Evolutionary conservation across 2,888 invertebrate genomes (phyloP), one percentile per base, ranked within the genome.

Genomic region (Ceratothoa steindachneri): DNA sequence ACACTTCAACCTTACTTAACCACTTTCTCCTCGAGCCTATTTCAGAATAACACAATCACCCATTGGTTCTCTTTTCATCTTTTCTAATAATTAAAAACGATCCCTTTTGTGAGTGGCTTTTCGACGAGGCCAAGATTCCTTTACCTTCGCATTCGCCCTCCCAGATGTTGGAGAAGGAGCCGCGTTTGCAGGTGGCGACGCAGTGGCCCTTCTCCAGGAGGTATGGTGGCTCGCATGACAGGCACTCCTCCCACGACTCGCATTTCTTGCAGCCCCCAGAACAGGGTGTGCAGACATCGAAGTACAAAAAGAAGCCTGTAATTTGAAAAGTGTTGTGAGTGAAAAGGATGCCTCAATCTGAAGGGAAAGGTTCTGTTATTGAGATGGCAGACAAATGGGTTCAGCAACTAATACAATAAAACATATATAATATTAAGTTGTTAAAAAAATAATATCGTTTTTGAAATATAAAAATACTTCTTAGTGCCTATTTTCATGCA

Each of bases 161-260:
- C 72, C 77, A 79, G 4, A 79, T 69, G 69, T 79, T 79, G n/a
- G 74, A 68, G 68, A 71, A 74, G 19, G 70, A 72, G 28, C 79
- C 79, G 30, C 30, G 28, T 27, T 29, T 52, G 67, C 79, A 79
- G 22, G 73, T 69, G 0, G 79, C 72, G 22, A 72, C 66, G 65
- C 79, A 79, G 2, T 41, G 67, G 28, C 64, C 72, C 31, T 77
- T 71, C 24, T 74, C 71, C 15, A 79, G 74, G 3, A 79, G 52
- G 60, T 79, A 79, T 4, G 76, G 76, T 2, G 74, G 29, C 15
- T 41, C 69, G 30, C 79, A 79, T 19, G 69, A 29, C 30, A 52
- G 65, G 28, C 79, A 79, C 7, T 12, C 27, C n/a, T 53, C 29
- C 29, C 60, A 41, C 5, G 60, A 31, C 41, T 68, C 71, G 60